Conservation (phyloP, 2,888 invertebrate genomes). For the Ferdinandea cuprea region DNA sequence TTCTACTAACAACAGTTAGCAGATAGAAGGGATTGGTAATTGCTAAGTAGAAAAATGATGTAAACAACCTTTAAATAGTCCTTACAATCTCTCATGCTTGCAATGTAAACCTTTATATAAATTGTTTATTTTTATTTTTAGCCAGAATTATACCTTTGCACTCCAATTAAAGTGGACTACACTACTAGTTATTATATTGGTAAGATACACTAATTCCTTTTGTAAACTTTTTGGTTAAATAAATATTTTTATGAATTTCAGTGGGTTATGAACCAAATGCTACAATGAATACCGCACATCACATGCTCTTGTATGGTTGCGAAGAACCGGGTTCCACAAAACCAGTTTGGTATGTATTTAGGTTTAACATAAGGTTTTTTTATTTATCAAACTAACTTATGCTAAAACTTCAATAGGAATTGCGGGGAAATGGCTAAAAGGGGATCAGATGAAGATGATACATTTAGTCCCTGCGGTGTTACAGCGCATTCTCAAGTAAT, state of each 20-base stretch:
- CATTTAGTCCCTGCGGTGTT: constrained; percentile 89
- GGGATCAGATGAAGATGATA: constrained; percentile 83
- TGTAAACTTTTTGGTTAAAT: not conserved
- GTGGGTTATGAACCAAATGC: constrained; percentile 97
- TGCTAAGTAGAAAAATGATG: too few species aligned
- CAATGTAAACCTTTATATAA: not conserved
- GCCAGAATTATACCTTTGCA: constrained; percentile 96
- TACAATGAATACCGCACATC: constrained; percentile 95
- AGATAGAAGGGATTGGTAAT: too few species aligned
- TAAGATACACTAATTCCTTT: constrained; percentile 81
- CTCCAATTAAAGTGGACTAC: constrained; percentile 92
- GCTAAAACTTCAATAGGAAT: constrained; percentile 88
- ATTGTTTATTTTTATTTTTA: constrained; percentile 84
- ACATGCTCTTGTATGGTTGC: constrained; percentile 96
- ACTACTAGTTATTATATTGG: constrained; percentile 92
- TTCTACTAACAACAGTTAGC: too few species aligned
- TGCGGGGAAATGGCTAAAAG: constrained; percentile 95
- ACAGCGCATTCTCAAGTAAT: constrained; percentile 86
- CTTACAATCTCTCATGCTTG: too few species aligned
- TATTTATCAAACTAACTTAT: too few species aligned
- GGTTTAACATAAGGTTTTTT: not conserved
- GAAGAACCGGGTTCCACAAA: constrained; percentile 84
- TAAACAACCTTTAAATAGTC: too few species aligned
- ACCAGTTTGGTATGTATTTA: constrained; percentile 87
- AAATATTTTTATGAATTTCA: constrained; percentile 81